phyloP scores from a whole-genome alignment of 2,888 invertebrate genomes.

The Helobdella robusta region DNA sequence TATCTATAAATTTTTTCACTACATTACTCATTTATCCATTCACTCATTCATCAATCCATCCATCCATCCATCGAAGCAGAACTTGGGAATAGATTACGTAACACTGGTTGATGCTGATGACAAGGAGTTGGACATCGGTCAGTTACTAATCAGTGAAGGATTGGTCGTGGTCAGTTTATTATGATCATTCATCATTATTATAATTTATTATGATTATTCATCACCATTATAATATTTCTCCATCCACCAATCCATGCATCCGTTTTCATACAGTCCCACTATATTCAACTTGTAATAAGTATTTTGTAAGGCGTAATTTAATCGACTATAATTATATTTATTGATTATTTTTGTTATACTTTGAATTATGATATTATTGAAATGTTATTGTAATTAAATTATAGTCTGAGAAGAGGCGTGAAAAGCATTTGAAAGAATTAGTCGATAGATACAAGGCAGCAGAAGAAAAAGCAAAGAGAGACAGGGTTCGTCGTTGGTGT shows the following conservation, averaged over 20 bases:
- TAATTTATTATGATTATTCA: neutral
- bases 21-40: too few species aligned
- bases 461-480: conserved; percentile 73
- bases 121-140: conserved; percentile 61
- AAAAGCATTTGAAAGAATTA: conserved; percentile 66
- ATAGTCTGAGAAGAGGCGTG: conserved; percentile 66
- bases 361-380: too few species aligned
- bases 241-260: too few species aligned
- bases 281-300: too few species aligned
- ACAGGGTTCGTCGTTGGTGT: conserved; percentile 48
- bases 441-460: conserved; percentile 71
- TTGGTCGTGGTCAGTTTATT: conserved; percentile 34
- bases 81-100: conserved; percentile 32
- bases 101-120: conserved; percentile 38
- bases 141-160: conserved; percentile 69
- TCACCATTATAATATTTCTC: neutral
- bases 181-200: neutral
- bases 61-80: too few species aligned
- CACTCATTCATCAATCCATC: too few species aligned
- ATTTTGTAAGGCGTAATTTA: too few species aligned
- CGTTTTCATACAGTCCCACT: too few species aligned
- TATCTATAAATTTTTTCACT: too few species aligned
- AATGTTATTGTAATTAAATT: too few species aligned
- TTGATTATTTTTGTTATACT: too few species aligned
- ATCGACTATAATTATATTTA: too few species aligned